Conservation (phyloP, 2,113 vertebrate species). For the Hemiprocne comata region DNA sequence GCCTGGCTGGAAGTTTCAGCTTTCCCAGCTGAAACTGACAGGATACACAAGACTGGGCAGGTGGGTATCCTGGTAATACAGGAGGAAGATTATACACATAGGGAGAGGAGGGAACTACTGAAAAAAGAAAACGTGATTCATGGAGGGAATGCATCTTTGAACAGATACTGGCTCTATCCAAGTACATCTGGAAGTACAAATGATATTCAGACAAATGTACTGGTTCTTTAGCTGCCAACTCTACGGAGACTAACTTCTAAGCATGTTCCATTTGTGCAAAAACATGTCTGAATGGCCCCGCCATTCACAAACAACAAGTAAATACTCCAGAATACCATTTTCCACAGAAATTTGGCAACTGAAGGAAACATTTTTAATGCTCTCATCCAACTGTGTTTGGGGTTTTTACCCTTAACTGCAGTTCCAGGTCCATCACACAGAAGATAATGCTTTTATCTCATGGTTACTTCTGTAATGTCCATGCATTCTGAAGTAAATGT, state of each 20-base stretch:
- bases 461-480: neutral
- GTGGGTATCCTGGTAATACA: neutral
- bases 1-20: neutral
- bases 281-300: neutral
- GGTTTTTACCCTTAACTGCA: neutral
- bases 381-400: neutral
- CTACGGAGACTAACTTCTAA: neutral
- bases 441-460: neutral
- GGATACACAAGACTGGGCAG: accelerated
- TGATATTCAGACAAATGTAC: neutral
- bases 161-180: neutral
- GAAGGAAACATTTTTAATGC: neutral
- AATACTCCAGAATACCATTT: neutral
- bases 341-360: neutral
- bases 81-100: neutral
- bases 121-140: neutral
- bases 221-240: neutral
- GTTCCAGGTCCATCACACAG: neutral
- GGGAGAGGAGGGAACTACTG: neutral
- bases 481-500: neutral
- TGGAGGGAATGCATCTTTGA: neutral
- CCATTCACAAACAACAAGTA: neutral
- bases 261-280: neutral
- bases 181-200: neutral
- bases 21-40: neutral